Conservation (phyloP, 2,113 vertebrate genomes). For the Sinocyclocheilus rhinocerous region DNA sequence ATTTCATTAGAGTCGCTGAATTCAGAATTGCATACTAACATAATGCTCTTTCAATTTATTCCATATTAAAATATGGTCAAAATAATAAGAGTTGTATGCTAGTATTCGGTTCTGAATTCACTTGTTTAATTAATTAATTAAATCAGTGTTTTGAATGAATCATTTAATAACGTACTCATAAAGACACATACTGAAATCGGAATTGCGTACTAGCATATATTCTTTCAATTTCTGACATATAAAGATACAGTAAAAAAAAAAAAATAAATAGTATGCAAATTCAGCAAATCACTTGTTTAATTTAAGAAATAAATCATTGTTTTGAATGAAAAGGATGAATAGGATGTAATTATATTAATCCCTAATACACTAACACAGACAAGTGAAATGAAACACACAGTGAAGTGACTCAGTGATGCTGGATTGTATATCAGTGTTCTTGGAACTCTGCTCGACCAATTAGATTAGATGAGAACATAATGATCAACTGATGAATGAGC, state of each 20-base stretch:
- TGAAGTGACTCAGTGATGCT: background rate
- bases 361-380: background rate
- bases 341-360: background rate
- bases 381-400: background rate
- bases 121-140: background rate
- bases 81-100: no score
- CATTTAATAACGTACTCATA: background rate
- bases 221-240: background rate
- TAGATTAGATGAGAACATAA: constrained; percentile 27
- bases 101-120: background rate
- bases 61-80: no score
- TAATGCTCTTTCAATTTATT: no score
- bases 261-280: background rate
- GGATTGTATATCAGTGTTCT: constrained; percentile 1
- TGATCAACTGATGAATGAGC: constrained; percentile 19
- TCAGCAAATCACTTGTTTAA: background rate
- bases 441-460: background rate
- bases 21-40: no score
- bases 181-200: background rate
- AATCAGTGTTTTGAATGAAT: background rate
- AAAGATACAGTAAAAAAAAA: background rate
- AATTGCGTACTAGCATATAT: background rate
- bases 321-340: background rate
- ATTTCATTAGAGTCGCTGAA: no score
- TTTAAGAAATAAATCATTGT: background rate